Base-by-base conservation (phyloP, 2,797 vertebrate genomes). In the Spondyliosoma cantharus region DNA sequence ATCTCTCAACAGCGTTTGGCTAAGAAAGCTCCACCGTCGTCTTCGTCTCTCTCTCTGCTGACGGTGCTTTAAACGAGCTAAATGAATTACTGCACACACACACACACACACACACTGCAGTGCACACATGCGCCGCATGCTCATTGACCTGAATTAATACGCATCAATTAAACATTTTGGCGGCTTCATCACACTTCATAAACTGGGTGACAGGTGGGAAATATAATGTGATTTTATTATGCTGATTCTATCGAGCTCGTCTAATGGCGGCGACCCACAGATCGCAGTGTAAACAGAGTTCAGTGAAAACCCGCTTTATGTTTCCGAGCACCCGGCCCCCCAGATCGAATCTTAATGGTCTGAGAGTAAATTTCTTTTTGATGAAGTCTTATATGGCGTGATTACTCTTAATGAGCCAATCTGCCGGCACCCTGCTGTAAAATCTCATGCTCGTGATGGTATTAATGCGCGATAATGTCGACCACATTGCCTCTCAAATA, bases 371-470 rank as follows among this genome's bases (percentile, higher is more conserved):
- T 84, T 73, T 82, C 15, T 61, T 90, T 88, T 81, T 81, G 76
- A 89, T 85, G 72, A 86, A 82, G 83, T 78, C 74, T 87, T 82
- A 86, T 76, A 78, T 53, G 63, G 71, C 62, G 74, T 72, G 80
- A 91, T 91, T 87, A 84, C 57, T 66, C 73, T 63, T 90, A 90
- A 90, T 82, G 87, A 89, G 84, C 56, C 81, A 79, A 89, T 91
- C 86, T 86, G 70, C 64, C 13, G 68, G 78, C 71, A 8, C 71
- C 73, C 81, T 66, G 83, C 74, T 69, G 82, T 68, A 74, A 80
- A 84, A 68, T 65, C 76, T 3, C 62, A n/a, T n/a, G 62, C 70
- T 83, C 76, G 24, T 43, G 58, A 81, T 80, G 17, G 74, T 56
- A 72, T 82, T 80, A 78, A 84, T 74, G 71, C n/a, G 25, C 11